These are phyloP conservation scores for Fissipunctia ypsillon DNA, from an alignment of 2,888 invertebrate genomes.

Conservation along the genomic window DNA sequence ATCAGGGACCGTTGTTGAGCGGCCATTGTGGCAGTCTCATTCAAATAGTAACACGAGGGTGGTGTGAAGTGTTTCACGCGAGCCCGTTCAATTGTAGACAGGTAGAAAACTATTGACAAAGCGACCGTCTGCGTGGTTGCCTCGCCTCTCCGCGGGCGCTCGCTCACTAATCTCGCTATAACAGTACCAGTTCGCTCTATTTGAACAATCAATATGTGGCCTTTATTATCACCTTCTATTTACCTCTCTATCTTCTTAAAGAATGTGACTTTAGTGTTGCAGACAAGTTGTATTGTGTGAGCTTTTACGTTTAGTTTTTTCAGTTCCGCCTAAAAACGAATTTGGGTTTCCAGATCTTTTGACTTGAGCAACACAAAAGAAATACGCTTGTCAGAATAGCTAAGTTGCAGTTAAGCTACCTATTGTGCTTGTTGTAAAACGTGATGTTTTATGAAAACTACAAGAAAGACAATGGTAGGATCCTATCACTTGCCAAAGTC, in stretches of 20 bases:
- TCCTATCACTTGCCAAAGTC: constrained; percentile 46
- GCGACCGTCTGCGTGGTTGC: constrained; percentile 51
- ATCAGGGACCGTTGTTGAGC: constrained; percentile 56
- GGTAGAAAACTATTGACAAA: constrained; percentile 70
- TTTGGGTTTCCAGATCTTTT: constrained; percentile 22
- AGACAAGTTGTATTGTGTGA: constrained; percentile 21
- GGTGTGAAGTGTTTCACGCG: constrained; percentile 64
- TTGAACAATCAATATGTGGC: constrained; percentile 64
- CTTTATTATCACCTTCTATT: constrained; percentile 50
- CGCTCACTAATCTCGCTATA: constrained; percentile 59
- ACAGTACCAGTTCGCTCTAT: constrained; percentile 62
- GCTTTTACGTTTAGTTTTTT: constrained; percentile 39
- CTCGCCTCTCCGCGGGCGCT: constrained; percentile 51
- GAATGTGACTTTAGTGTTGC: constrained; percentile 25
- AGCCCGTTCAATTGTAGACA: constrained; percentile 62
- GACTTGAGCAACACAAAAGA: constrained; percentile 15
- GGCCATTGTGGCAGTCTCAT: constrained; percentile 63
- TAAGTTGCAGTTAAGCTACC: constrained; percentile 8
- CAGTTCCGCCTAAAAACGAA: constrained; percentile 9
- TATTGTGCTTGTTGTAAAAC: constrained; percentile 35
- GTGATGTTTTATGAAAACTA: constrained; percentile 33
- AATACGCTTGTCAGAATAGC: background rate
- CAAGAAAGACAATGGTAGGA: constrained; percentile 46
- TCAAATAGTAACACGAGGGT: constrained; percentile 62
- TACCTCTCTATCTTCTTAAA: constrained; percentile 45